Evolutionary conservation across 2,888 invertebrate genomes (phyloP), one percentile per base, ranked within the genome.

Genomic region (Synergus laeviventris): DNA sequence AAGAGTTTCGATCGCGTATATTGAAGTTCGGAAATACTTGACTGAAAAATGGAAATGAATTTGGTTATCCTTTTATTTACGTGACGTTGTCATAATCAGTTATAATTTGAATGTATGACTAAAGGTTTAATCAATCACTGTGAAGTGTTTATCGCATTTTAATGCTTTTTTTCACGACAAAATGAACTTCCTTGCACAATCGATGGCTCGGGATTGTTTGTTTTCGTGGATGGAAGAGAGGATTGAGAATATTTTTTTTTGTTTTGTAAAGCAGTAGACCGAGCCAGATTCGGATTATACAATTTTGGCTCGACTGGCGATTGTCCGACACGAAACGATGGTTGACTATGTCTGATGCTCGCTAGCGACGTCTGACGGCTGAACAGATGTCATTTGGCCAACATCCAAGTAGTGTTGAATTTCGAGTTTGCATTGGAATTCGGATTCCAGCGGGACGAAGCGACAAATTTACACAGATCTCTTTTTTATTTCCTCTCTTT

Each of bases 361-460:
- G 76, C 81, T 76, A 74, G 78, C 64, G 80, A 78, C 79, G 80
- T 82, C 80, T 81, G 79, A 81, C 80, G 76, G 75, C 73, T 78
- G 81, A 83, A 81, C 84, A 81, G 83, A 84, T 83, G 83, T 83
- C 82, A 75, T 79, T 80, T 84, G 84, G 84, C 82, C 45, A 73
- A 64, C 45, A 18, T 77, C 84, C 84, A 84, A 82, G 77, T 80
- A 80, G 81, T 81, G 81, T 81, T 82, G 73, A 75, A 79, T 81
- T 81, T 81, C 78, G 75, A 80, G 76, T 81, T 79, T 81, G 79
- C 80, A 77, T 82, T 56, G 78, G 74, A 76, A 76, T 78, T 66
- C 42, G 74, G 77, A 78, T 79, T 81, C 80, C 73, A 78, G 73
- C 49, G 77, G 61, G 79, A 80, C 73, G 73, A 75, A 79, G 78